Percentiles rank a stretch among this genome's conserved stretches.
Evolutionary conservation across 2,888 invertebrate genomes (phyloP).

Genomic region (Mermis nigrescens): DNA sequence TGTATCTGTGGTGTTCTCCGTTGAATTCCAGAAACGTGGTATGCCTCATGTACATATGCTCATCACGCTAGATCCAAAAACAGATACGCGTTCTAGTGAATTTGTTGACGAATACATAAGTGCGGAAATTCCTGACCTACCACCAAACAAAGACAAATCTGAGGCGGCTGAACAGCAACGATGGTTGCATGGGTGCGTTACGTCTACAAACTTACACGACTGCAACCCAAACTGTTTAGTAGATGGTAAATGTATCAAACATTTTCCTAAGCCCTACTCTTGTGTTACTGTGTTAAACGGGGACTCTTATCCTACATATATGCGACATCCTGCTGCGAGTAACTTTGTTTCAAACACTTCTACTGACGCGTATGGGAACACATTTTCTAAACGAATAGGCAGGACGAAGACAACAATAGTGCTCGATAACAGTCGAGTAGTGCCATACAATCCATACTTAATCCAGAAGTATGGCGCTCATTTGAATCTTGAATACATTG

Average conservation of each 20-base stretch:
- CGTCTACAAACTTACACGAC: not conserved
- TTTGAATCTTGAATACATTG: not conserved
- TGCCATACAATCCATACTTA: not conserved
- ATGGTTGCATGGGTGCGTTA: not conserved
- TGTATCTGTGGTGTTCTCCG: not conserved
- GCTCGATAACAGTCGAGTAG: not conserved
- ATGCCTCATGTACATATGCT: not conserved
- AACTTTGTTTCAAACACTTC: not conserved
- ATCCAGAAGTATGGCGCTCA: not conserved
- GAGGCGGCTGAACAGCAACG: not conserved
- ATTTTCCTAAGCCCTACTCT: not conserved
- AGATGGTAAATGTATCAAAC: not conserved
- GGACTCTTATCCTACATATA: not conserved
- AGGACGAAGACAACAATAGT: not conserved
- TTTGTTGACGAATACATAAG: not conserved
- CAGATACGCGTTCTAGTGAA: not conserved
- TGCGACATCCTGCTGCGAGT: not conserved
- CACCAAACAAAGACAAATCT: not conserved
- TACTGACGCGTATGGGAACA: not conserved
- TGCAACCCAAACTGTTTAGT: not conserved
- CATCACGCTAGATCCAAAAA: not conserved
- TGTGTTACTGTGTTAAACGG: not conserved
- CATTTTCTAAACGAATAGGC: not conserved
- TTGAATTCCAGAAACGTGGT: not conserved
- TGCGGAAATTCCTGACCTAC: not conserved